Evolutionary conservation across 2,888 invertebrate genomes (phyloP), one percentile per base, ranked within the genome.

Genomic region (Anaspis maculata): DNA sequence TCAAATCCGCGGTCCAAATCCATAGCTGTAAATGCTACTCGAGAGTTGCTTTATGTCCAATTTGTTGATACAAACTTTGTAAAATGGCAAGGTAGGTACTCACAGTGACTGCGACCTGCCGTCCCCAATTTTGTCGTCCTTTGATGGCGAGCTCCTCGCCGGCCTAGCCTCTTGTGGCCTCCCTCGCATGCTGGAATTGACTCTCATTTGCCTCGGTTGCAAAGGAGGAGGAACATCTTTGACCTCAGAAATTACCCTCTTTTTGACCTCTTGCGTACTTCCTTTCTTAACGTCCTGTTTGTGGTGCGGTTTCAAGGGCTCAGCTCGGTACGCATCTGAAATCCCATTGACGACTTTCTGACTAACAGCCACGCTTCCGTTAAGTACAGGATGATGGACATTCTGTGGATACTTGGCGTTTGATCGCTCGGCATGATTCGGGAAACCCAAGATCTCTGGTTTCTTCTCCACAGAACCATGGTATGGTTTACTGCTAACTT

Each of bases 341-440:
- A 57, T 16, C n/a, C 58, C 56, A 29, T 49, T 53, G 11, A 14
- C 5, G 11, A 37, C 57, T 41, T 64, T 65, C 42, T 67, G 62
- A 46, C 68, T 67, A 7, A 61, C 56, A 1, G 63, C 63, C 3
- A 70, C 56, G 41, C 61, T 64, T 4, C 70, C 55, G 39, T 70
- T 72, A 3, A 70, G 48, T 37, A 66, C 59, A 2, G 71, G 51
- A 44, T 71, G 71, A 38, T 71, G 70, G n/a, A n/a, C n/a, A 2
- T 64, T 61, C 0, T 65, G 41, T 2, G 62, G 66, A 50, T 68
- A 70, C 44, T 69, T 61, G 27, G 69, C 52, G 46, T 66, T 70
- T 2, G 69, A 67, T 40, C 68, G 59, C 33, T 67, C 68, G 1
- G 63, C 64, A 24, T 64, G 62, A 10, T 9, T 19, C 5, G 57